phyloP scores from a whole-genome alignment of 2,888 invertebrate species.

The Sialis fuliginosa region DNA sequence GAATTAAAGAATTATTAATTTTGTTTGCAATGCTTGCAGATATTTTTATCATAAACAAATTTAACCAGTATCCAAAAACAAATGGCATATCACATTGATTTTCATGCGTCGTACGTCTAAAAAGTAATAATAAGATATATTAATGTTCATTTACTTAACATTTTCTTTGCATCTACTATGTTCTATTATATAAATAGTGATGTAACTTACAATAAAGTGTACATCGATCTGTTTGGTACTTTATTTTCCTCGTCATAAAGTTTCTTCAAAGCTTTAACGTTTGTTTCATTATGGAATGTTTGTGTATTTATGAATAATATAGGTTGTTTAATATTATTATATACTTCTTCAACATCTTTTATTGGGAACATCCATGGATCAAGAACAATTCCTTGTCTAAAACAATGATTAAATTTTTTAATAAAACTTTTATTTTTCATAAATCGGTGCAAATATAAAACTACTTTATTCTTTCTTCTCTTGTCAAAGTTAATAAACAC shows the following conservation, averaged over 20 bases:
- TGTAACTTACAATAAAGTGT: conserved; percentile 25
- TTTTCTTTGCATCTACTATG: background rate
- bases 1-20: conserved; percentile 26
- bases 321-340: conserved; percentile 26
- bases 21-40: conserved; percentile 20
- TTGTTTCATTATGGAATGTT: conserved; percentile 34
- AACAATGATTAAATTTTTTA: conserved; percentile 8
- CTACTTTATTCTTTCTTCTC: conserved; percentile 33
- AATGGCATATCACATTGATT: conserved; percentile 27
- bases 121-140: conserved; percentile 8
- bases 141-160: background rate
- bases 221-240: conserved; percentile 18
- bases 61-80: conserved; percentile 28
- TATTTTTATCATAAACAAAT: conserved; percentile 29
- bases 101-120: conserved; percentile 28
- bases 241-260: conserved; percentile 15
- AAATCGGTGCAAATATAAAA: conserved; percentile 7
- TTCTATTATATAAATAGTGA: background rate
- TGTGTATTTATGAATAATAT: conserved; percentile 37
- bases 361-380: conserved; percentile 46
- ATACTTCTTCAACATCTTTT: conserved; percentile 25
- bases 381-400: conserved; percentile 30
- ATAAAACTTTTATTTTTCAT: background rate
- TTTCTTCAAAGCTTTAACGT: conserved; percentile 29
- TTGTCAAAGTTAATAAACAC: conserved; percentile 31